These are phyloP conservation scores for Melanogrammus aeglefinus DNA, from an alignment of 2,797 vertebrate species.

Conservation along the genomic window DNA sequence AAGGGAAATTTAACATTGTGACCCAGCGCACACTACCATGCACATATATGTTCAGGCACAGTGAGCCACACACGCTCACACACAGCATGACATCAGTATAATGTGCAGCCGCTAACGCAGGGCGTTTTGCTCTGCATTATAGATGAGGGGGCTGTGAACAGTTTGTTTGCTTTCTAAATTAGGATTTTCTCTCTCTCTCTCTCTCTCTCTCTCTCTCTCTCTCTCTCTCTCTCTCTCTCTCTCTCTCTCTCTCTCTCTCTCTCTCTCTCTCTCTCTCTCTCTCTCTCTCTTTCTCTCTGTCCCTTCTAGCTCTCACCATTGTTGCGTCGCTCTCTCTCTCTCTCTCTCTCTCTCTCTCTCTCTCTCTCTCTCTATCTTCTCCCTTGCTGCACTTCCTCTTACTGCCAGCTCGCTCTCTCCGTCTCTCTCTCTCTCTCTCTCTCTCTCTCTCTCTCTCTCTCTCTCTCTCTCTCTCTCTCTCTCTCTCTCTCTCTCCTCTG, in stretches of 20 bases:
- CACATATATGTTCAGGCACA: no score
- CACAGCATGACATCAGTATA: constrained; percentile 30
- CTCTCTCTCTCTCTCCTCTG: constrained; percentile 13
- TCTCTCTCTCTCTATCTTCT: no score
- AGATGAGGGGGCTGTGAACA: constrained; percentile 52
- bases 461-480: constrained; percentile 1
- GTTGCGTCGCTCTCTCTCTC: no score
- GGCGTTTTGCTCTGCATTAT: constrained; percentile 61
- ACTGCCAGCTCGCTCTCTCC: no score
- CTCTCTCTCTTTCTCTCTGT: no score
- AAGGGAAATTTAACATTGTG: no score
- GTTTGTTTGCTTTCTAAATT: constrained; percentile 63
- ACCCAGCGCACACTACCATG: no score
- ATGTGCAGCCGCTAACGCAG: background rate
- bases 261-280: no score
- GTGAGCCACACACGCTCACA: background rate
- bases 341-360: no score
- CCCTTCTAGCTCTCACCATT: no score
- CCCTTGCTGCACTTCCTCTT: no score
- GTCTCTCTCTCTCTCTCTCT: background rate
- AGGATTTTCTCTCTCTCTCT: constrained; percentile 29
- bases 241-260: no score
- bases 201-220: constrained; percentile 5
- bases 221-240: constrained; percentile 12
- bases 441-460: background rate